phyloP scores from a whole-genome alignment of 92 coral and sea anemone species.

The Bergia sp. region DNA sequence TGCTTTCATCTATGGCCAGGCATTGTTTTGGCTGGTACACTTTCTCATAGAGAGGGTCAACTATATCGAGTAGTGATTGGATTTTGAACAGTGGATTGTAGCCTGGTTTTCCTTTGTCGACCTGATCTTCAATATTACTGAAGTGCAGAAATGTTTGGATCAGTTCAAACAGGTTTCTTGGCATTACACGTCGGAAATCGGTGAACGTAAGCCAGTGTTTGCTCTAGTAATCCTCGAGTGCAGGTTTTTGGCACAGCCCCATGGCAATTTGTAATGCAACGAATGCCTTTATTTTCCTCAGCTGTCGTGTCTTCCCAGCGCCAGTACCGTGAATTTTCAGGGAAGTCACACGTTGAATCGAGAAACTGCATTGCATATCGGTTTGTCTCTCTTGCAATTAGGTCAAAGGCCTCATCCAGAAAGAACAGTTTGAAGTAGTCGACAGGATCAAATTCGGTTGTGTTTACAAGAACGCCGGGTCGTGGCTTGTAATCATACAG shows the following conservation, averaged over 20 bases:
- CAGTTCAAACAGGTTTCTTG: slow-evolving; percentile 56
- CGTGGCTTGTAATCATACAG: too few species aligned
- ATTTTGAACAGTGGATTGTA: slow-evolving; percentile 58
- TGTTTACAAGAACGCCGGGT: too few species aligned
- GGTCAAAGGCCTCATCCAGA: slow-evolving; percentile 55
- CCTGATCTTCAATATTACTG: slow-evolving; percentile 35
- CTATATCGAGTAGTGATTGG: slow-evolving; percentile 61
- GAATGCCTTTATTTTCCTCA: slow-evolving; percentile 62
- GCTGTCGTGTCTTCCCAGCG: slow-evolving; percentile 50
- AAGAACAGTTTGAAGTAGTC: slow-evolving; percentile 18
- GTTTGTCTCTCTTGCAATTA: slow-evolving; percentile 53
- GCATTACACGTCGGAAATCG: slow-evolving; percentile 56
- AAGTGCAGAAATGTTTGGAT: slow-evolving; percentile 59
- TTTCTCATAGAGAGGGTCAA: slow-evolving; percentile 43
- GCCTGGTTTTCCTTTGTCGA: slow-evolving; percentile 56
- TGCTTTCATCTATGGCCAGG: slow-evolving; percentile 56
- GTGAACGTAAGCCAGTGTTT: slow-evolving; percentile 52
- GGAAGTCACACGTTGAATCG: slow-evolving; percentile 54
- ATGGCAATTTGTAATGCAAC: slow-evolving; percentile 63
- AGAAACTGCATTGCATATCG: slow-evolving; percentile 57
- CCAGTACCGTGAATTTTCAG: slow-evolving; percentile 43
- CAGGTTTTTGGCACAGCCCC: slow-evolving; percentile 63
- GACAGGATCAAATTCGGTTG: too few species aligned
- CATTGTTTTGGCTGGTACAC: slow-evolving; percentile 49
- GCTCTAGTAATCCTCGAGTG: slow-evolving; percentile 58